Conservation (phyloP, 2,797 vertebrate genomes). For the Falco concolor region DNA sequence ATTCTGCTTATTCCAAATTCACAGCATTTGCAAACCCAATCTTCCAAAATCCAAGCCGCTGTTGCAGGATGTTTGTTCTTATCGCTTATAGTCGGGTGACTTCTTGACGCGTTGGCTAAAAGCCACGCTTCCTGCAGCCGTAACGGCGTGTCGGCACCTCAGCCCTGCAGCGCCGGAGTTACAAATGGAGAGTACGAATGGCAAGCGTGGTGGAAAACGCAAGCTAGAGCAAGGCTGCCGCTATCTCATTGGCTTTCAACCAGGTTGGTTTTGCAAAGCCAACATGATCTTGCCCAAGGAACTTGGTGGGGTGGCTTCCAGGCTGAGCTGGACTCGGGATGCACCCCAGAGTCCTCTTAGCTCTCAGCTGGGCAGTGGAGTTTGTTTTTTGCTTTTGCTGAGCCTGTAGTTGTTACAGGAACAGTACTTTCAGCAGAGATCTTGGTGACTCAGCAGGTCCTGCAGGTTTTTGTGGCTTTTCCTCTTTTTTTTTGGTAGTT, state of each 20-base stretch:
- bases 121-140: background rate
- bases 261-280: background rate
- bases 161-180: background rate
- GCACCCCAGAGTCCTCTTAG: background rate
- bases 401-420: fast-evolving
- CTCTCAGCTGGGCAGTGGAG: background rate
- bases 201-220: fast-evolving
- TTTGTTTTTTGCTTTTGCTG: background rate
- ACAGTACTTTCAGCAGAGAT: background rate
- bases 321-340: no score
- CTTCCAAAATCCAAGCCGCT: background rate
- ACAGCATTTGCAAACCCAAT: fast-evolving
- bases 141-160: fast-evolving
- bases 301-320: background rate
- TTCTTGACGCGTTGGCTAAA: background rate
- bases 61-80: background rate
- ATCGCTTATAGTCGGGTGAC: fast-evolving
- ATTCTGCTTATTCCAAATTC: background rate
- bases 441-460: background rate
- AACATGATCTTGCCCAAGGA: fast-evolving
- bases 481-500: background rate
- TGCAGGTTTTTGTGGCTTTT: background rate
- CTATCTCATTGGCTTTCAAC: background rate
- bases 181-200: fast-evolving
- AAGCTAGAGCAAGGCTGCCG: background rate